phyloP scores from a whole-genome alignment of 2,113 vertebrate species.

The Antechinus flavipes region DNA sequence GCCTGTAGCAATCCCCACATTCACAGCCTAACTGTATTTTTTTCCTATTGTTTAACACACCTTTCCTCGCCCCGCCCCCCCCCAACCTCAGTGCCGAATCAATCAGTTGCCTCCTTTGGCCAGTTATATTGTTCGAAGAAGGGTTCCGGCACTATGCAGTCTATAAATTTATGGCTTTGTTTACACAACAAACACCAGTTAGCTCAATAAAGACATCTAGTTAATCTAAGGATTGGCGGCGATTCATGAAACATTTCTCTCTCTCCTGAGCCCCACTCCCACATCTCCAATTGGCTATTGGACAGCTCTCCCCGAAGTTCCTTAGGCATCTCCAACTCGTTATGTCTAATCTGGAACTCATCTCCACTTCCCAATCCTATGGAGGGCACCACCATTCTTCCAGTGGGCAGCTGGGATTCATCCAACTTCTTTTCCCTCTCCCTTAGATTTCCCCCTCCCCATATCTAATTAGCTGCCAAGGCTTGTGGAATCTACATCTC shows the following conservation, averaged over 20 bases:
- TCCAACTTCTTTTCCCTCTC: background rate
- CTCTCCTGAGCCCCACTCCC: background rate
- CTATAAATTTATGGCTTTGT: background rate
- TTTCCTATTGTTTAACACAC: background rate
- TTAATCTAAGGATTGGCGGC: background rate
- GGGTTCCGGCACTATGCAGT: background rate
- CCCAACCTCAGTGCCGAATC: background rate
- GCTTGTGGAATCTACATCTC: background rate
- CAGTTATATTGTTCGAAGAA: background rate
- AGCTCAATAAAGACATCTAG: background rate
- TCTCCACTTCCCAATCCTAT: background rate
- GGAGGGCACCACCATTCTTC: background rate
- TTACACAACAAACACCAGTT: background rate
- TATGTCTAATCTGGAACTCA: background rate
- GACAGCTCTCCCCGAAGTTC: background rate
- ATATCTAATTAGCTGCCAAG: background rate
- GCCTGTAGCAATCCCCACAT: background rate
- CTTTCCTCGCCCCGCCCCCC: too few species aligned
- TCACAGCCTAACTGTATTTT: background rate
- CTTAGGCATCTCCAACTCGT: background rate
- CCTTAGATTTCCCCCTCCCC: background rate
- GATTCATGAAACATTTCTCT: background rate
- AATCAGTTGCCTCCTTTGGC: background rate
- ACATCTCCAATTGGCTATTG: background rate
- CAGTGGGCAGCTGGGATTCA: background rate